Percentiles rank a stretch among this genome's conserved stretches.
Evolutionary conservation across 2,797 vertebrate genomes (phyloP).

Genomic region (Pampus argenteus): DNA sequence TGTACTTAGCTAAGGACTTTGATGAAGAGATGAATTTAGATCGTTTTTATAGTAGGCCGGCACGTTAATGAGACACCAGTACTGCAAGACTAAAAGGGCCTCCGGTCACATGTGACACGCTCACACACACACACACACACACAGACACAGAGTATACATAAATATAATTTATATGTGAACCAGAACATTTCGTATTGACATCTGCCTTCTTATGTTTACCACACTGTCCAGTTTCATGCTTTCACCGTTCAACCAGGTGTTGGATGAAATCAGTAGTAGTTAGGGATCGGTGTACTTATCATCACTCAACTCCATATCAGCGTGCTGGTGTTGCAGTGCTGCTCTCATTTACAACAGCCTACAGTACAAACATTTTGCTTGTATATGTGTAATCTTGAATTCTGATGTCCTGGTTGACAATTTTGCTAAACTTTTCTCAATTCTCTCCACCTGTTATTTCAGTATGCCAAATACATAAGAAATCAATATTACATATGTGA

Average conservation of each 20-base stretch:
- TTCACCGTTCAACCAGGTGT: slow-evolving; percentile 6
- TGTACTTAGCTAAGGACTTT: slow-evolving; percentile 77
- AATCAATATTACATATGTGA: neutral
- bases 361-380: too few species aligned
- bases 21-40: slow-evolving; percentile 78
- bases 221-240: neutral
- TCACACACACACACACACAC: slow-evolving; percentile 9
- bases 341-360: too few species aligned
- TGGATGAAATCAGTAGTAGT: slow-evolving; percentile 4
- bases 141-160: slow-evolving; percentile 5
- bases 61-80: slow-evolving; percentile 70
- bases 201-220: slow-evolving; percentile 1
- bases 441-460: neutral
- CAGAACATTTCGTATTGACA: slow-evolving; percentile 11
- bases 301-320: too few species aligned
- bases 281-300: too few species aligned
- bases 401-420: too few species aligned
- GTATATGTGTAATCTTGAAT: too few species aligned
- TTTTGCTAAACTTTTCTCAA: neutral
- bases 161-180: slow-evolving; percentile 36
- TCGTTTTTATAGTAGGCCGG: slow-evolving; percentile 66
- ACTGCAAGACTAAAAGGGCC: slow-evolving; percentile 60
- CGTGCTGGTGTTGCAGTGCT: too few species aligned
- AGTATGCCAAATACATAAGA: neutral
- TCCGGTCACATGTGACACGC: slow-evolving; percentile 40